Percentiles rank a stretch among this genome's conserved stretches.
phyloP scores from a whole-genome alignment of 2,113 vertebrate genomes.

The Uria aalge region DNA sequence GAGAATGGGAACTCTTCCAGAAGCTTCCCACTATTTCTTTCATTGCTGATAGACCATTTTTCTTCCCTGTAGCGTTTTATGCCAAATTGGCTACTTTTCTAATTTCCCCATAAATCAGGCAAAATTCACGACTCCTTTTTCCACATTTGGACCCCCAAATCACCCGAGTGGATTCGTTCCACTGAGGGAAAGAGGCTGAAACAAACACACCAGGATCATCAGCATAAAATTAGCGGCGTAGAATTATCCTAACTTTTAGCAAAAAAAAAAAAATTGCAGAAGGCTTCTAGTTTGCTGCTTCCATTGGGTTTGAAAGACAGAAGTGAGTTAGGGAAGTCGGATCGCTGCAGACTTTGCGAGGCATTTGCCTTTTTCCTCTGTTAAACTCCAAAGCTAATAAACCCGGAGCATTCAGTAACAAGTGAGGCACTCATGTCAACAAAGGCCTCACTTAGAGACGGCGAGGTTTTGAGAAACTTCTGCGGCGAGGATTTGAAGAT shows the following conservation, averaged over 20 bases:
- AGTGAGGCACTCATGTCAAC: conserved; percentile 62
- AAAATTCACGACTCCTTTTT: background rate
- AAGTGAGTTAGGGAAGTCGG: background rate
- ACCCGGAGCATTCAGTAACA: background rate
- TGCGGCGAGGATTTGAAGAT: conserved; percentile 48
- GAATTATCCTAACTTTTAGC: background rate
- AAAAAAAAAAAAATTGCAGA: background rate
- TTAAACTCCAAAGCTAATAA: conserved; percentile 56
- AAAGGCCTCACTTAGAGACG: conserved; percentile 58
- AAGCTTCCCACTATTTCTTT: conserved; percentile 31
- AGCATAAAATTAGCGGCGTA: background rate
- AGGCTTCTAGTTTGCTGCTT: background rate
- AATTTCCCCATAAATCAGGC: conserved; percentile 11
- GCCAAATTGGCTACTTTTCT: conserved; percentile 14
- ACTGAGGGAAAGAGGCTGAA: conserved; percentile 1
- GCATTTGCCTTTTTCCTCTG: conserved; percentile 20
- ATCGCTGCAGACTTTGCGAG: background rate
- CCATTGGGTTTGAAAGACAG: background rate
- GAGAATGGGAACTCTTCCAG: background rate
- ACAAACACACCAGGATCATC: background rate
- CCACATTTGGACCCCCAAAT: background rate
- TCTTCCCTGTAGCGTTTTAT: background rate
- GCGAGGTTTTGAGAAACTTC: conserved; percentile 50
- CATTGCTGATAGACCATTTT: background rate
- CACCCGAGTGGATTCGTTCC: background rate